phyloP scores from a whole-genome alignment of 1,140 invertebrate genomes.

The Trissolcus basalis region DNA sequence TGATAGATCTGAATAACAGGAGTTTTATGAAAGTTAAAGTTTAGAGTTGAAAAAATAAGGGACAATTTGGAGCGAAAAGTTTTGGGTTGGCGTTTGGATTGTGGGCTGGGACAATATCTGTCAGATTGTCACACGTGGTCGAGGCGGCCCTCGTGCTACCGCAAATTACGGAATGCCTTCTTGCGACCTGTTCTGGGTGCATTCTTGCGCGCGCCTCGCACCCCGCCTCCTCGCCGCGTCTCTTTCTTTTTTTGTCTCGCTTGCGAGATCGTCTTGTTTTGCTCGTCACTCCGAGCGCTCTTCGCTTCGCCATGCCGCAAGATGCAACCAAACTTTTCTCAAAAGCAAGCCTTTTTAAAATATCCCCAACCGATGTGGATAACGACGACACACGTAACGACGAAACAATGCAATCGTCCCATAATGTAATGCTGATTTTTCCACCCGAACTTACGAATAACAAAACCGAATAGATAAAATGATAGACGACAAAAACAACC shows the following conservation, averaged over 20 bases:
- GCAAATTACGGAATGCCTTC: constrained; percentile 71
- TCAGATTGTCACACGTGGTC: constrained; percentile 44
- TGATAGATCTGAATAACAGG: too few species aligned
- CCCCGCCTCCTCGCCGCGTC: constrained; percentile 20
- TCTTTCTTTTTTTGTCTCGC: constrained; percentile 41
- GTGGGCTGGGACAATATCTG: constrained; percentile 22
- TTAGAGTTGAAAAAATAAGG: too few species aligned
- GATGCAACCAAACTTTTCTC: constrained; percentile 5
- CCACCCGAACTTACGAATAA: too few species aligned
- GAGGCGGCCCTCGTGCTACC: constrained; percentile 47
- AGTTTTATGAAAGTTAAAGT: too few species aligned
- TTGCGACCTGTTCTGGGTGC: constrained; percentile 70
- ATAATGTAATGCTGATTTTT: too few species aligned
- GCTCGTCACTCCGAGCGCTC: constrained; percentile 33
- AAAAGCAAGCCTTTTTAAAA: too few species aligned
- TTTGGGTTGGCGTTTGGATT: not conserved
- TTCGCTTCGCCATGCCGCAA: constrained; percentile 4
- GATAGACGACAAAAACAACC: too few species aligned
- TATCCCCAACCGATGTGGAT: too few species aligned
- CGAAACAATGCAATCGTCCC: too few species aligned
- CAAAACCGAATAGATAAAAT: too few species aligned
- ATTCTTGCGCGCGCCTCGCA: constrained; percentile 61
- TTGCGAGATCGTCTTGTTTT: constrained; percentile 33
- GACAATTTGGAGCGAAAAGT: constrained; percentile 1
- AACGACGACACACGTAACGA: too few species aligned